phyloP scores from a whole-genome alignment of 2,113 vertebrate genomes.

The Paratilapia polleni region DNA sequence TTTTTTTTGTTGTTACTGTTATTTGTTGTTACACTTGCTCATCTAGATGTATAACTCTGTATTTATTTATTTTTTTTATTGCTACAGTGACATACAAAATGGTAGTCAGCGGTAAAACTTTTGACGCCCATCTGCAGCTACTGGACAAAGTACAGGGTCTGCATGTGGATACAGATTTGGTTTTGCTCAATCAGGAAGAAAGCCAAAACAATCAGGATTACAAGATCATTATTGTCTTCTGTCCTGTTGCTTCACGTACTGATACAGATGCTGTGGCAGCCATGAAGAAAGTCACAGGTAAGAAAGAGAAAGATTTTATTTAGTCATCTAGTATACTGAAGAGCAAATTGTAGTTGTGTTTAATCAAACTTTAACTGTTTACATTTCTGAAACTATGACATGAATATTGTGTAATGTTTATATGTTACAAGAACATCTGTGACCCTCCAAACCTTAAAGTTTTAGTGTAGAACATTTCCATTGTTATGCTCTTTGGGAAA shows the following conservation, averaged over 20 bases:
- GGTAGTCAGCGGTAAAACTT: conserved; percentile 19
- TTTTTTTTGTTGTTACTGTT: fast-evolving
- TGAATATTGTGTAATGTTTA: fast-evolving
- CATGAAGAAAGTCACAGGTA: conserved; percentile 14
- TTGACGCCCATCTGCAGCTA: neutral
- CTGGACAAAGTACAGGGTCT: neutral
- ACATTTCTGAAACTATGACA: neutral
- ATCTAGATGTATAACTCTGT: too few relatives aligned
- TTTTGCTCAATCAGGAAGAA: fast-evolving
- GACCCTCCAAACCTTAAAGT: fast-evolving
- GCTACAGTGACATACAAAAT: conserved; percentile 15
- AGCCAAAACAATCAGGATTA: fast-evolving
- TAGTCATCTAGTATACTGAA: neutral
- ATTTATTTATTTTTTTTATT: neutral
- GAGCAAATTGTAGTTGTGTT: neutral
- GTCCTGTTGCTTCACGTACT: conserved; percentile 32
- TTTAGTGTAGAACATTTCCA: fast-evolving
- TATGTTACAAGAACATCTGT: neutral
- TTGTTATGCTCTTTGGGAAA: neutral
- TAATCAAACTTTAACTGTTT: neutral
- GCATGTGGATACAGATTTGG: fast-evolving
- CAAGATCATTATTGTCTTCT: conserved; percentile 49
- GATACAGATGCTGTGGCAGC: conserved; percentile 14
- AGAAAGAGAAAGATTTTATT: neutral
- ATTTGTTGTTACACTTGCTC: too few relatives aligned